Evolutionary conservation across 2,113 vertebrate species (phyloP).

Genomic region (Columba livia): DNA sequence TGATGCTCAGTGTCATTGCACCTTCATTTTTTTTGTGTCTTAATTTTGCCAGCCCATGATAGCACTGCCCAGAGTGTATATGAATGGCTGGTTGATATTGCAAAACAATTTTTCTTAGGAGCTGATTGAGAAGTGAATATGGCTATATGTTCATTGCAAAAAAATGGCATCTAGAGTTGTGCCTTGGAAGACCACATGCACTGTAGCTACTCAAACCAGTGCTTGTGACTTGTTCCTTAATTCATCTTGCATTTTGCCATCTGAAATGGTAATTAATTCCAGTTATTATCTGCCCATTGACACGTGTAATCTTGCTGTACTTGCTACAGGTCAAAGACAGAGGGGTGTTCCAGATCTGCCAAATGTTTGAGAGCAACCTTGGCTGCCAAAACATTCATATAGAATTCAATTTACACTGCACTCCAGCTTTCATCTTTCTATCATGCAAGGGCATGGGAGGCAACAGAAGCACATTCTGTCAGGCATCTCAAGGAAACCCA

Average conservation of each 20-base stretch:
- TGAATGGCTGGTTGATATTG: neutral
- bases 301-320: neutral
- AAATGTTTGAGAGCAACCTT: neutral
- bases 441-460: neutral
- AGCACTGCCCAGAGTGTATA: neutral
- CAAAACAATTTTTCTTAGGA: neutral
- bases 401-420: neutral
- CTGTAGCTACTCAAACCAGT: neutral
- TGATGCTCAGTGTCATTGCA: neutral
- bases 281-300: neutral
- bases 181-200: neutral
- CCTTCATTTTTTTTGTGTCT: neutral
- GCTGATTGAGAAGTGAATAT: neutral
- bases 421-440: neutral
- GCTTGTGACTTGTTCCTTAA: neutral
- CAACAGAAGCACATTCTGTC: neutral
- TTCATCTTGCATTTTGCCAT: neutral
- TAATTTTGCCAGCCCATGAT: neutral
- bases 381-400: neutral
- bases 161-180: no score
- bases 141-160: neutral
- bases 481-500: neutral
- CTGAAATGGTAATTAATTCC: neutral
- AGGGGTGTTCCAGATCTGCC: neutral
- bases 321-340: neutral